phyloP scores from a whole-genome alignment of 2,888 invertebrate species.

The Tillus elongatus region DNA sequence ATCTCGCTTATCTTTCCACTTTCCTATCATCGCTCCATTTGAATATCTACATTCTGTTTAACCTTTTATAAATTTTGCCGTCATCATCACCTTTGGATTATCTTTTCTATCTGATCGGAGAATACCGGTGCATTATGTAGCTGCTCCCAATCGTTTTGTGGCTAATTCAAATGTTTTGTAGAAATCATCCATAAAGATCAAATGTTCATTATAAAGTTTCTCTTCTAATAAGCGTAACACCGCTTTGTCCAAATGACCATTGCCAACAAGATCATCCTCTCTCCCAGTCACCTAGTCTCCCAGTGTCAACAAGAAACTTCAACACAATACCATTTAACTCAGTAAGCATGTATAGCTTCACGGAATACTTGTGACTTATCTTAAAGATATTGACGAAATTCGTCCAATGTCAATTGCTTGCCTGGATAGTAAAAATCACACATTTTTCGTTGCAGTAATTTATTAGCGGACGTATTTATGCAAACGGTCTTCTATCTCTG shows the following conservation, averaged over 20 bases:
- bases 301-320: background rate
- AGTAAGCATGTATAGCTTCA: conserved; percentile 1
- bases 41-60: background rate
- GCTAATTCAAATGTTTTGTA: background rate
- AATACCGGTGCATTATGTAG: background rate
- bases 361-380: background rate
- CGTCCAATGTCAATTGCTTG: background rate
- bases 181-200: background rate
- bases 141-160: background rate
- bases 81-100: background rate
- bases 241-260: background rate
- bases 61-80: background rate
- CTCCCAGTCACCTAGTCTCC: background rate
- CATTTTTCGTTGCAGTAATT: background rate
- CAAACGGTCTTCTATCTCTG: conserved; percentile 1
- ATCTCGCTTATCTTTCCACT: conserved; percentile 1
- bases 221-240: background rate
- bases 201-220: background rate
- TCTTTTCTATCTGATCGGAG: background rate
- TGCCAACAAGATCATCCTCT: background rate
- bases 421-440: background rate
- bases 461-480: background rate
- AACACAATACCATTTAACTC: background rate
- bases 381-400: background rate
- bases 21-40: conserved; percentile 1